These are phyloP conservation scores for Lepetodrilus schrolli DNA, from an alignment of 2,888 invertebrate species.

Conservation along the genomic window DNA sequence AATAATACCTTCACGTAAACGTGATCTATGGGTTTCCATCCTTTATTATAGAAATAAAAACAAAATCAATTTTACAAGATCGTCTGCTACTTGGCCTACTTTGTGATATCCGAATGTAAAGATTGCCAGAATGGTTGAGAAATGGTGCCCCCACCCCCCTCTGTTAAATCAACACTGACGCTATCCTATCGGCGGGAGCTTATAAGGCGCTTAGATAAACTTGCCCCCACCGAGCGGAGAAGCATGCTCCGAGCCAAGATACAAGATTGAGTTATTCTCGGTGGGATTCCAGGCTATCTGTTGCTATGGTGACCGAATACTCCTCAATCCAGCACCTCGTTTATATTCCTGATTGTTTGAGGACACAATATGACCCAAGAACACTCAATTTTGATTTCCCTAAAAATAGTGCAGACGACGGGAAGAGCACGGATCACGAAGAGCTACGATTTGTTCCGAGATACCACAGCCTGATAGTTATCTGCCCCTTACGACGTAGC, in stretches of 20 bases:
- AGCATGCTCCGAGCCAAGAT: background rate
- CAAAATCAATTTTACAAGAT: background rate
- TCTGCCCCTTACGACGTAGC: no score
- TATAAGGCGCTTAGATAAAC: background rate
- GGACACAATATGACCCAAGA: constrained; percentile 13
- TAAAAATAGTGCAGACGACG: no score
- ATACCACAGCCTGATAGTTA: no score
- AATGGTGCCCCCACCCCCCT: background rate
- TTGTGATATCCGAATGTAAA: background rate
- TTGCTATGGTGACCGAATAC: background rate
- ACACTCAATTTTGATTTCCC: constrained; percentile 12
- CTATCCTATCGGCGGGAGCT: background rate
- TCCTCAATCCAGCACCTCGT: background rate
- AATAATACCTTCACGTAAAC: no score
- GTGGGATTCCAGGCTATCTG: constrained; percentile 4
- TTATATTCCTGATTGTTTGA: constrained; percentile 8
- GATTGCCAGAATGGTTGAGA: background rate
- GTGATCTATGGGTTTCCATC: no score
- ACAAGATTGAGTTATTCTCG: constrained; percentile 17
- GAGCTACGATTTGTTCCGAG: no score
- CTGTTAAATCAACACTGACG: background rate
- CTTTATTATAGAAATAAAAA: background rate
- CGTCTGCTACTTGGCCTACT: background rate
- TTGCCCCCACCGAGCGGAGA: background rate
- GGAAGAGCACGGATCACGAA: no score